Percentiles rank a stretch among this genome's conserved stretches.
Conservation (phyloP, 2,797 vertebrate species). For the Oophaga sylvatica region DNA sequence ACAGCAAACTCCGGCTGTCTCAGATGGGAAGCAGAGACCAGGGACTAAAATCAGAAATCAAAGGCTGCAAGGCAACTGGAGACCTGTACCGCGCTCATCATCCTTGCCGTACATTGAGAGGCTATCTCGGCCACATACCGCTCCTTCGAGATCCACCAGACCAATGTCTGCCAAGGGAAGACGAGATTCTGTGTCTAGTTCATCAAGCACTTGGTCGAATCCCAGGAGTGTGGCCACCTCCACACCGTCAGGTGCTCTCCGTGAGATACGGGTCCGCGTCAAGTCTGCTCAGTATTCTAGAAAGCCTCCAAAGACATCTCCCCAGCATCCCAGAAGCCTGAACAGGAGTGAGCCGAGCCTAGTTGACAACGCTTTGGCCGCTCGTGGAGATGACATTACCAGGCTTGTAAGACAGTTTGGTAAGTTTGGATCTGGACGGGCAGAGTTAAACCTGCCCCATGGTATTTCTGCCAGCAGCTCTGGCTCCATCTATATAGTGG, state of each 20-base stretch:
- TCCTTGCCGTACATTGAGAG: slow-evolving; percentile 77
- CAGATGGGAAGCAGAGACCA: not conserved
- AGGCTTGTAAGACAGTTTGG: slow-evolving; percentile 76
- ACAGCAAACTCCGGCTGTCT: not conserved
- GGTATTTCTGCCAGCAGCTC: slow-evolving; percentile 76
- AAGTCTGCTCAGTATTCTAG: not conserved
- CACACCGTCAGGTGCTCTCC: not conserved
- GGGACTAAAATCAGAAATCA: not conserved
- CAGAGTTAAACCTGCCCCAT: slow-evolving; percentile 79
- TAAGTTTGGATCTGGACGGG: slow-evolving; percentile 80
- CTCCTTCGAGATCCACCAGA: slow-evolving; percentile 1
- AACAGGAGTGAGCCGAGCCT: slow-evolving; percentile 54
- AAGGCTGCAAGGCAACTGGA: not conserved
- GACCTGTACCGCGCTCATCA: slow-evolving; percentile 69
- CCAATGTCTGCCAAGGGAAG: slow-evolving; percentile 38
- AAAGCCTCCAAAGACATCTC: not conserved
- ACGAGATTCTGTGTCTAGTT: slow-evolving; percentile 27
- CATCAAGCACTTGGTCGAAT: slow-evolving; percentile 38
- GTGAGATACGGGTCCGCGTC: not conserved
- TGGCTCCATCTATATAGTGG: slow-evolving; percentile 80
- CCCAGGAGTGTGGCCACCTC: slow-evolving; percentile 17
- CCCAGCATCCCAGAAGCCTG: not conserved
- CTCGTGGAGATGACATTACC: not conserved
- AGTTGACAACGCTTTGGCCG: not conserved
- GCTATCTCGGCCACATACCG: slow-evolving; percentile 8